These are phyloP conservation scores for Dendroctonus valens DNA, from an alignment of 1,140 invertebrate species.

Conservation along the genomic window DNA sequence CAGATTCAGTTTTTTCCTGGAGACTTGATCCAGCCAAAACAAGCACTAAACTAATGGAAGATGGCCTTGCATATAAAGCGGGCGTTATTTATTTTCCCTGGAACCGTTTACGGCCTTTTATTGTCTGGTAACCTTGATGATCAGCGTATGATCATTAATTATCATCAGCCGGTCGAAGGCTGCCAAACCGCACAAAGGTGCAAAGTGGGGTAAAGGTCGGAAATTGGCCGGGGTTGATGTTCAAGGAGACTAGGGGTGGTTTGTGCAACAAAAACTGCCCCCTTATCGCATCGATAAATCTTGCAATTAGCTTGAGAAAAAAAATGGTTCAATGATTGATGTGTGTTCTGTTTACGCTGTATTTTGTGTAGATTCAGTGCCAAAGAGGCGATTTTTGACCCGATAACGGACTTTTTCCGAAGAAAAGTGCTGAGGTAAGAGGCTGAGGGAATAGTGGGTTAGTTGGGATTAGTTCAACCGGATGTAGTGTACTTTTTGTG, in stretches of 20 bases:
- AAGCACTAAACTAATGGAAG: no score
- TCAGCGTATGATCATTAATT: conserved; percentile 16
- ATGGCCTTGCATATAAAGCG: no score
- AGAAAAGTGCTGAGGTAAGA: conserved; percentile 11
- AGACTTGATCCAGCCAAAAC: no score
- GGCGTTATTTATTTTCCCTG: no score
- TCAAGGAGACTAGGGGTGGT: conserved; percentile 5
- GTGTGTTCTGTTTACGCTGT: neutral
- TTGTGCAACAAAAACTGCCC: neutral
- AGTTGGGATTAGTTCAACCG: no score
- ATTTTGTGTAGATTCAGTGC: conserved; percentile 25
- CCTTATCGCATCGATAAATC: no score
- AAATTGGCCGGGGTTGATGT: conserved; percentile 16
- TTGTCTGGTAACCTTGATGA: neutral
- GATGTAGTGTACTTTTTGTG: no score
- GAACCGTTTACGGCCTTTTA: neutral
- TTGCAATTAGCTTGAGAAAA: no score
- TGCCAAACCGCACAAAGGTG: conserved; percentile 18
- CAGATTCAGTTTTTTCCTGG: no score
- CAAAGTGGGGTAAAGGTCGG: conserved; percentile 21
- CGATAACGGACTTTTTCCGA: conserved; percentile 21
- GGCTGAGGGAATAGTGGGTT: neutral
- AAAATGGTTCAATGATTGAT: no score
- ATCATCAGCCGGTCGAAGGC: neutral
- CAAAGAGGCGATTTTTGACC: conserved; percentile 19